Conservation (phyloP, 2,113 vertebrate genomes). For the Pachycephala philippinensis region DNA sequence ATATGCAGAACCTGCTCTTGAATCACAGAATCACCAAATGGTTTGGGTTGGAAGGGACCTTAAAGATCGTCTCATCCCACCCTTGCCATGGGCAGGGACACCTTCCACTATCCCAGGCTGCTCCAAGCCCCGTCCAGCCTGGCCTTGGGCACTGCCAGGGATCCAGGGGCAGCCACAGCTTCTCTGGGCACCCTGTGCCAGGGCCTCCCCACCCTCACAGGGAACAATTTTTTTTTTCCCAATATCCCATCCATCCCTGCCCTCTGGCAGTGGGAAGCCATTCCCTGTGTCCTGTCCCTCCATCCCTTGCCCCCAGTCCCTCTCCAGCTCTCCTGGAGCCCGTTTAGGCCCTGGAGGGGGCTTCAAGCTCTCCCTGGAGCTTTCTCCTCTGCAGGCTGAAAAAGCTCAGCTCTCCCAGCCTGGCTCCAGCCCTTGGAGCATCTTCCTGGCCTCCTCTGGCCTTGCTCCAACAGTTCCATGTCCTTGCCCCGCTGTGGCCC, state of each 20-base stretch:
- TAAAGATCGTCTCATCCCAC: not conserved
- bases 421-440: not conserved
- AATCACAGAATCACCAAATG: not conserved
- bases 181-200: not conserved
- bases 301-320: not conserved
- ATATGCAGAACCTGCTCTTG: not conserved
- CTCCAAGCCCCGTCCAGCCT: not conserved
- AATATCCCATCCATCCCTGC: not conserved
- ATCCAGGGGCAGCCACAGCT: not conserved
- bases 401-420: not conserved
- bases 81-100: not conserved
- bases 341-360: not conserved
- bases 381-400: not conserved
- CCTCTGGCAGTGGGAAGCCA: not conserved
- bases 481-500: not conserved
- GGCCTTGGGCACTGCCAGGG: not conserved
- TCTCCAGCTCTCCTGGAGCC: not conserved
- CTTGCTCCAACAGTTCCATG: not conserved
- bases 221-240: not conserved
- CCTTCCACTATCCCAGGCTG: fast-evolving
- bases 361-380: not conserved
- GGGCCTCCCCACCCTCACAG: fast-evolving
- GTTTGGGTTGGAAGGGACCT: not conserved
- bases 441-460: not conserved
- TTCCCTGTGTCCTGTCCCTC: not conserved